Base-by-base conservation (phyloP, 23 tunicate species). In the Phallusia fumigata region DNA sequence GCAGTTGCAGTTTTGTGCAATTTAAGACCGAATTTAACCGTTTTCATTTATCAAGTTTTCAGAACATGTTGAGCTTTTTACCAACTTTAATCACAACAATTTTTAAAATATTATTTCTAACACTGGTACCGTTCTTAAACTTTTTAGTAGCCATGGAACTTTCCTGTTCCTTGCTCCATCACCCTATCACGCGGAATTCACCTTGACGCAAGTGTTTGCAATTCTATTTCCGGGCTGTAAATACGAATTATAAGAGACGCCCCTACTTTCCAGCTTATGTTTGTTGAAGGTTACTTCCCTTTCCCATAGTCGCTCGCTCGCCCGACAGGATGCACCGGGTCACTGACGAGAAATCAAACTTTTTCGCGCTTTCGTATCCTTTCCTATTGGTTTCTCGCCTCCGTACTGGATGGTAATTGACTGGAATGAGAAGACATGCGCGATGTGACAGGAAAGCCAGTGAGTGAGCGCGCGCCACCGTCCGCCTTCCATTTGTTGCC, bases 401-500 rank as follows among this genome's bases (percentile, higher is more conserved):
- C 26, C 69, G 16, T 16, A 16, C 69, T 58, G 28, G 28, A 58
- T 24, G 69, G 69, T 24, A 24, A 58, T 58, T 24, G 69, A 24
- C 26, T 58, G 28, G 69, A 24, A 58, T 24, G 69, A 58, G 28
- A 58, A 13, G 69, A 40, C 69, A 6, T 51, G 18, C 58, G 58
- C 58, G 18, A 18, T 51, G 58, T 18, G 58, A 51, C 28, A 58
- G 69, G 69, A 58, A 58, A 58, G 16, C 26, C 28, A 58, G 13
- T 58, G 69, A 21, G 69, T 58, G 69, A 21, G 16, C 28, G 28
- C 69, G 69, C 28, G 69, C 28, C 69, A 21, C 28, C 69, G 26
- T 22, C 69, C 69, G 11, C 69, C 69, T 58, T 58, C 69, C 69
- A 58, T 58, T 58, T 58, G 69, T 58, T 58, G 69, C 28, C 69